These are phyloP conservation scores for Morpho helenor DNA, from an alignment of 2,888 invertebrate species.

Conservation along the genomic window DNA sequence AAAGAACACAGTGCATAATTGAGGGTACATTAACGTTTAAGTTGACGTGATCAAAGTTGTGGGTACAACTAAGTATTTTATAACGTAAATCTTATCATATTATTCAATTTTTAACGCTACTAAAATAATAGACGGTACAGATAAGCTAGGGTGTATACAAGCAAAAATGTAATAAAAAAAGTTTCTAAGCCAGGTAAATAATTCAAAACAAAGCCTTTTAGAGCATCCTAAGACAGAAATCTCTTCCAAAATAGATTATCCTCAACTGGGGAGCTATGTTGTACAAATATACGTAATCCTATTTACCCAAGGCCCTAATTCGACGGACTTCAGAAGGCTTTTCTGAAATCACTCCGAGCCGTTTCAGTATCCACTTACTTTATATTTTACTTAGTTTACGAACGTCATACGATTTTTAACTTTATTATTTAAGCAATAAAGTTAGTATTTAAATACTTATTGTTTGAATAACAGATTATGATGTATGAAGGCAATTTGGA, in stretches of 20 bases:
- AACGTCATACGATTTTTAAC: constrained; percentile 7
- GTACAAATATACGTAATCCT: constrained; percentile 34
- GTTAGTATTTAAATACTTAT: constrained; percentile 6
- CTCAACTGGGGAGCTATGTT: constrained; percentile 23
- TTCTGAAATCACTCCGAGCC: constrained; percentile 29
- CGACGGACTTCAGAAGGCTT: constrained; percentile 29
- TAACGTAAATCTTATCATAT: no score
- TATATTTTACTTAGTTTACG: constrained; percentile 7
- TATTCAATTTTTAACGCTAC: no score
- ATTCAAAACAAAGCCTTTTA: constrained; percentile 15
- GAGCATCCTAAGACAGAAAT: constrained; percentile 22
- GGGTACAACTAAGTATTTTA: no score
- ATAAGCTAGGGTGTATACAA: no score
- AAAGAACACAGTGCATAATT: no score
- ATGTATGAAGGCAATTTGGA: constrained; percentile 12
- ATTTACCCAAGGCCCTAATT: constrained; percentile 33
- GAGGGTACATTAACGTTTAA: no score
- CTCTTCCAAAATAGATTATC: constrained; percentile 30
- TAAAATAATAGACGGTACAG: no score
- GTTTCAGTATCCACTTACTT: constrained; percentile 22
- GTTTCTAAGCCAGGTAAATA: constrained; percentile 16
- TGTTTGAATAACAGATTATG: constrained; percentile 12
- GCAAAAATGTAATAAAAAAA: constrained; percentile 9
- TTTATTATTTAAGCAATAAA: constrained; percentile 3
- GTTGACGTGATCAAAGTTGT: no score